These are phyloP conservation scores for Alethe diademata DNA, from an alignment of 2,113 vertebrate species.

Conservation along the genomic window DNA sequence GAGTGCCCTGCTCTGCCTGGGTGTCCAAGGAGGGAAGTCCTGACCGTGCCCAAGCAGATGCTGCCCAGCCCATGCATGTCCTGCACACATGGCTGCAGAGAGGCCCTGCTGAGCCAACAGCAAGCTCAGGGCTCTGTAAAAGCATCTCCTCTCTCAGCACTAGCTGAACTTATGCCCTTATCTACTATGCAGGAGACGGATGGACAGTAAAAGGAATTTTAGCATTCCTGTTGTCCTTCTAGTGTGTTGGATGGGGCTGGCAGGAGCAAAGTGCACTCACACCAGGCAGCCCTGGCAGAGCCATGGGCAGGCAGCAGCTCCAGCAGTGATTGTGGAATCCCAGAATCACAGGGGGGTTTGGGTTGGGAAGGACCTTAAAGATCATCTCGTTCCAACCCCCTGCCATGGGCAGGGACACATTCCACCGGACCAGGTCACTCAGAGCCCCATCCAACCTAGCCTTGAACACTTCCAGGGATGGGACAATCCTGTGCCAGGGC, in stretches of 20 bases:
- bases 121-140: neutral
- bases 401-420: neutral
- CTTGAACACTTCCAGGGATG: neutral
- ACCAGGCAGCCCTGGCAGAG: neutral
- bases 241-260: neutral
- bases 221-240: neutral
- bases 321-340: neutral
- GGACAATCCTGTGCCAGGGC: neutral
- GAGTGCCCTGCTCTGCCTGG: neutral
- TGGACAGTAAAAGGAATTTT: neutral
- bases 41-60: neutral
- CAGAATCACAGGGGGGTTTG: neutral
- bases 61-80: neutral
- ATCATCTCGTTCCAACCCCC: accelerated
- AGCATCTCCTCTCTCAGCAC: neutral
- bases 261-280: neutral
- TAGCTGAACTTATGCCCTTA: neutral
- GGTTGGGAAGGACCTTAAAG: neutral
- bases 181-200: neutral
- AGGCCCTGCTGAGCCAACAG: neutral
- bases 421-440: neutral
- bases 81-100: neutral
- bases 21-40: neutral
- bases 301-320: neutral
- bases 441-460: neutral